Conservation (phyloP, 2,113 vertebrate species). For the Cephalopterus ornatus region DNA sequence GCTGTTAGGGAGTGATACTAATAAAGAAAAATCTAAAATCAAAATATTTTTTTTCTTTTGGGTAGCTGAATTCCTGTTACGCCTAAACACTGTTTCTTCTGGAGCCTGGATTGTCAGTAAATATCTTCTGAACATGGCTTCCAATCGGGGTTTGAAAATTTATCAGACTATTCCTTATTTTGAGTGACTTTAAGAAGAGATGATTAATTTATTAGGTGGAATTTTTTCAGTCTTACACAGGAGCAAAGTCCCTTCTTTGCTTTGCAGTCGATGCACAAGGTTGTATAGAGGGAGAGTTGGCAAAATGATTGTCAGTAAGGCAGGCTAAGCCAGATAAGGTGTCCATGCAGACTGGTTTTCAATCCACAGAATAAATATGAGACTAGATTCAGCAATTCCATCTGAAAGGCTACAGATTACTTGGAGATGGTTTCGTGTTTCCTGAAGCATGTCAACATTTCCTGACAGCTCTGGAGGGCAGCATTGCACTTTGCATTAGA, state of each 20-base stretch:
- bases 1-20: neutral
- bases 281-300: neutral
- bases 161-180: neutral
- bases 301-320: constrained; percentile 39
- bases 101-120: constrained; percentile 2
- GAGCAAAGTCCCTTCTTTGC: neutral
- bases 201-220: constrained; percentile 35
- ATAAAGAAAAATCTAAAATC: constrained; percentile 56
- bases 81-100: constrained; percentile 9
- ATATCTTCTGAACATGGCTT: constrained; percentile 18
- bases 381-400: neutral
- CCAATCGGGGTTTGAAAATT: constrained; percentile 46
- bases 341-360: constrained; percentile 5
- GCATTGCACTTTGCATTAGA: constrained; percentile 71
- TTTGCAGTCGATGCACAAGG: neutral
- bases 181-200: neutral
- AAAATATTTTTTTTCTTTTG: neutral
- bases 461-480: constrained; percentile 66
- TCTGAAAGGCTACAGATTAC: neutral
- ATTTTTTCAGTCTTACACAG: neutral
- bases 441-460: neutral
- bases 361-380: neutral
- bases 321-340: constrained; percentile 25
- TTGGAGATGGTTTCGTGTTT: neutral
- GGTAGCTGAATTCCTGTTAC: constrained; percentile 33